A percentile compares a stretch with the other conserved stretches of the same genome.
phyloP scores from a whole-genome alignment of 2,797 vertebrate genomes.

The Artibeus jamaicensis region DNA sequence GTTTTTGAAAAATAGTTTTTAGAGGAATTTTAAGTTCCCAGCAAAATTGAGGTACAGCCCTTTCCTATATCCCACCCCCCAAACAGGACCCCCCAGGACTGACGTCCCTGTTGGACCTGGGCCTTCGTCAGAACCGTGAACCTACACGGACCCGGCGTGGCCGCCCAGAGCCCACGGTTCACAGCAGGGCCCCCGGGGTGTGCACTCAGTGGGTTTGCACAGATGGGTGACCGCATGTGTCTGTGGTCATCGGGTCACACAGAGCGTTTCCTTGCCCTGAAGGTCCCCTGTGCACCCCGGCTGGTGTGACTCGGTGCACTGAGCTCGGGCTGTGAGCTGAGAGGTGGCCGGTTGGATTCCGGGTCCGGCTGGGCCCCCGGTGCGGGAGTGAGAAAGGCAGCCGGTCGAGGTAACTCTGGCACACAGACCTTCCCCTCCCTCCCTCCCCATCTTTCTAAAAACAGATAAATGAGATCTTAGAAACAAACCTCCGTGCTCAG shows the following conservation, averaged over 20 bases:
- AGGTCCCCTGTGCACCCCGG: too few species aligned
- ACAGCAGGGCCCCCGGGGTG: not conserved
- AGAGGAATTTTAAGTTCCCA: not conserved
- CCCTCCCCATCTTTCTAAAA: too few species aligned
- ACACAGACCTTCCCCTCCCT: too few species aligned
- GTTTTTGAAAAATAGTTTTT: not conserved
- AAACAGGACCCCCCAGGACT: not conserved
- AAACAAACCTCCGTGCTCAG: not conserved
- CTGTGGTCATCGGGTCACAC: not conserved
- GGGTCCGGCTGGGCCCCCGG: too few species aligned
- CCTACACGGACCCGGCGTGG: too few species aligned
- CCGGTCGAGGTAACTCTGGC: too few species aligned
- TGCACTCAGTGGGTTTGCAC: too few species aligned
- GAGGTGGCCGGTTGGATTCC: too few species aligned
- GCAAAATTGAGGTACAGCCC: not conserved
- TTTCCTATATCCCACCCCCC: not conserved
- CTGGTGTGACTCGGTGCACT: too few species aligned
- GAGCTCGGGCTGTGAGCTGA: too few species aligned
- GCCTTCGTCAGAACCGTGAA: rapidly evolving
- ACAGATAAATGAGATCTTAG: too few species aligned
- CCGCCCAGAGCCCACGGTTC: not conserved
- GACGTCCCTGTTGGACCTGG: not conserved
- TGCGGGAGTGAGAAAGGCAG: too few species aligned
- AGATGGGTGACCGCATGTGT: rapidly evolving
- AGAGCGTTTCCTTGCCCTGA: not conserved